phyloP scores from a whole-genome alignment of 2,797 vertebrate genomes.

The Buphagus erythrorhynchus region DNA sequence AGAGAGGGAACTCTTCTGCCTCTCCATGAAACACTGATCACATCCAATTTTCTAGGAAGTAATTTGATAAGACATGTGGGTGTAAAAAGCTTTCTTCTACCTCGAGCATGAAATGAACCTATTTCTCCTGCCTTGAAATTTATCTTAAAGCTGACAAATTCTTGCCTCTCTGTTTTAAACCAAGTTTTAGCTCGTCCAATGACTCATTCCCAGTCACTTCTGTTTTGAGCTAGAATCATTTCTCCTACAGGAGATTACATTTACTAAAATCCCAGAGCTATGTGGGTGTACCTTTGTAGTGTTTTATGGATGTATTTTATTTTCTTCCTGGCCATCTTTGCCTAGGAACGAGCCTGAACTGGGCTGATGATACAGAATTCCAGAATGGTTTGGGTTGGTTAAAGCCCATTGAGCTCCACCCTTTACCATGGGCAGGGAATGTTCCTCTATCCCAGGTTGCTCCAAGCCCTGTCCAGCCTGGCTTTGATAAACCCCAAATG shows the following conservation, averaged over 20 bases:
- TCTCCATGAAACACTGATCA: not conserved
- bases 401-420: not conserved
- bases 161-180: not conserved
- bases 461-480: not conserved
- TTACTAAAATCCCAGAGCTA: not conserved
- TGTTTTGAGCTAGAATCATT: not conserved
- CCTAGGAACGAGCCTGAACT: not conserved
- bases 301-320: not conserved
- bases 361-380: not conserved
- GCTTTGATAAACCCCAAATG: not conserved
- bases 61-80: not conserved
- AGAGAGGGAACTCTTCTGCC: not conserved
- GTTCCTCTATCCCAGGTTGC: fast-evolving
- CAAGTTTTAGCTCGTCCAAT: not conserved
- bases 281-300: fast-evolving
- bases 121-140: slow-evolving; percentile 13
- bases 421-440: not conserved
- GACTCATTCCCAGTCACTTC: not conserved
- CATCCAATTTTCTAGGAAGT: slow-evolving; percentile 11
- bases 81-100: slow-evolving; percentile 6
- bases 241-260: not conserved
- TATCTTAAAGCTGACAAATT: slow-evolving; percentile 10
- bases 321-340: not conserved
- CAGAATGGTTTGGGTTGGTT: not conserved
- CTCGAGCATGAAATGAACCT: slow-evolving; percentile 2